phyloP scores from a whole-genome alignment of 2,888 invertebrate species.

The Coecobrya sp. region DNA sequence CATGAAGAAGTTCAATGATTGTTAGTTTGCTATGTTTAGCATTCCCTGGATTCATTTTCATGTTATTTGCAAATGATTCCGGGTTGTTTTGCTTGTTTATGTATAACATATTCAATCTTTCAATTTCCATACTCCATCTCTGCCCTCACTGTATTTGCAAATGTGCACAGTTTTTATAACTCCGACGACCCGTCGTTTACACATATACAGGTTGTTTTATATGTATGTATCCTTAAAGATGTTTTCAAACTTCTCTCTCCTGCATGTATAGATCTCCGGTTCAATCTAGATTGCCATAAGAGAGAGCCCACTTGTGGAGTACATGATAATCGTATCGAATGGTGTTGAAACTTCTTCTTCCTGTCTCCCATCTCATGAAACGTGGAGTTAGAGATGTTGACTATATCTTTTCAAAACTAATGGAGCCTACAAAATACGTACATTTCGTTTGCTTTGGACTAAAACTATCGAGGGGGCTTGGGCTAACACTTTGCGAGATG shows the following conservation, averaged over 20 bases:
- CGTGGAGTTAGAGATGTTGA: no score
- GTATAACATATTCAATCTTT: background rate
- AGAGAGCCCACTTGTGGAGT: background rate
- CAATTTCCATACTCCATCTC: background rate
- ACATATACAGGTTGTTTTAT: no score
- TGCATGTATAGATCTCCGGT: background rate
- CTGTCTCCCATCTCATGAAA: background rate
- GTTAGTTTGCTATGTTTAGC: no score
- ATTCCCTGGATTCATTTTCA: no score
- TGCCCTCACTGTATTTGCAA: background rate
- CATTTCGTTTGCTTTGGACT: background rate
- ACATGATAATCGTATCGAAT: background rate
- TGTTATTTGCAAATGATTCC: no score
- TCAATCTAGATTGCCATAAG: background rate
- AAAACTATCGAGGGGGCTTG: background rate
- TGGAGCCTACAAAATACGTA: no score
- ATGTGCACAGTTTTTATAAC: no score
- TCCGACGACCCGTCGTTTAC: no score
- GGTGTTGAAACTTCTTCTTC: background rate
- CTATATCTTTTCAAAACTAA: no score
- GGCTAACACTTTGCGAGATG: background rate
- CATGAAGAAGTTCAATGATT: no score
- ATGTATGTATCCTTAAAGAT: no score
- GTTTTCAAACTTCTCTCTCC: no score
- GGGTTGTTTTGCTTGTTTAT: background rate